A percentile compares a stretch with the other conserved stretches of the same genome.
phyloP scores from a whole-genome alignment of 2,888 invertebrate species.

The Sphaeridia pumilis region DNA sequence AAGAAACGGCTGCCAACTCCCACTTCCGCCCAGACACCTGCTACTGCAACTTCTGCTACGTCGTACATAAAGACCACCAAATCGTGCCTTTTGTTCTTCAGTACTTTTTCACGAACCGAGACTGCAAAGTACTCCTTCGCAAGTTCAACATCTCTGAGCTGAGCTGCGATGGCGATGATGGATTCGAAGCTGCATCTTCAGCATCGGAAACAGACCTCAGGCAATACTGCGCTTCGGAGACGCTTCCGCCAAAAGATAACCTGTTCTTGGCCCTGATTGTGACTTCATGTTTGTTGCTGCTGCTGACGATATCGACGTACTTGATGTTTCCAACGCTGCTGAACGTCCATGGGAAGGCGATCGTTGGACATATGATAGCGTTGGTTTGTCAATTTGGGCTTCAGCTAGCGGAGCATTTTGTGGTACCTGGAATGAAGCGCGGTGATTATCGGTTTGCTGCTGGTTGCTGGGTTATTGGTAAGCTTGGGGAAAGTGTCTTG shows the following conservation, averaged over 20 bases:
- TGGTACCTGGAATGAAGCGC: neutral
- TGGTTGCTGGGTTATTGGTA: slow-evolving; percentile 8
- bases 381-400: slow-evolving; percentile 3
- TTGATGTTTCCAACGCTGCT: slow-evolving; percentile 3
- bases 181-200: too few species aligned
- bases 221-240: too few species aligned
- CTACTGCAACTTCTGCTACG: too few species aligned
- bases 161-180: too few species aligned
- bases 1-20: neutral
- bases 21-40: too few species aligned
- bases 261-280: neutral
- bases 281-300: slow-evolving; percentile 1
- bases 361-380: slow-evolving; percentile 9
- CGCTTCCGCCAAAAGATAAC: neutral
- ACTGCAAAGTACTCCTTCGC: too few species aligned
- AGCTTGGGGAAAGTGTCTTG: neutral
- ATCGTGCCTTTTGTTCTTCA: too few species aligned
- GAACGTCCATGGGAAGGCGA: slow-evolving; percentile 14
- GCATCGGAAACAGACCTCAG: too few species aligned
- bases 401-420: slow-evolving; percentile 6
- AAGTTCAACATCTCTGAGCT: too few species aligned
- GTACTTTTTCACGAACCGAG: too few species aligned
- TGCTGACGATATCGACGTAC: slow-evolving; percentile 11
- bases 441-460: neutral
- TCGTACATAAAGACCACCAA: too few species aligned